Base-by-base conservation (phyloP, 2,797 vertebrate species). In the Valencia hispanica region DNA sequence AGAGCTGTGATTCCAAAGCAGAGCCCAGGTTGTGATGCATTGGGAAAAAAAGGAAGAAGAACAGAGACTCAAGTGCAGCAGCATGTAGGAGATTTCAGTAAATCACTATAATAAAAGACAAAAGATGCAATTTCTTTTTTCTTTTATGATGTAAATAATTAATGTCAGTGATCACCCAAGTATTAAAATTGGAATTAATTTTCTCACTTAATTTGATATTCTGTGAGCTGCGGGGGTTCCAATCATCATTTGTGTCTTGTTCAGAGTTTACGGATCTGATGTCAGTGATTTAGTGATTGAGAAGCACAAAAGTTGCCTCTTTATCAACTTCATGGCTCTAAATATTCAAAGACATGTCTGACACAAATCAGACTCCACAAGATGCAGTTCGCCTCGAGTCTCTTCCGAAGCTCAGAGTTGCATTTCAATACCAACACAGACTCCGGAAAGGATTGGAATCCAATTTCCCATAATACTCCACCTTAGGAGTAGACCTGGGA, bases 391-490 rank as follows among this genome's bases (percentile, higher is more conserved):
- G 17, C 76, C 76, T 57, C 30, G 50, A 72, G 70, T 76, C 71
- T 74, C 15, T 68, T 66, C n/a, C 14, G 39, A 79, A 79, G 81
- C 75, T 69, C 41, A 15, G 45, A 72, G 77, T 69, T 59, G 43
- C 63, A 74, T 80, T 85, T 84, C 71, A 84, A 83, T 75, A 75
- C 32, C 25, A 74, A 47, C 73, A 48, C 81, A 63, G 53, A 0
- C 65, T 43, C 74, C 51, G 80, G 78, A 78, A 71, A 73, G 84
- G 84, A 89, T 87, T 82, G 87, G 78, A 93, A 90, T 91, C 90
- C 81, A 89, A 88, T 92, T 92, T 89, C 83, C 85, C 74, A 82
- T 88, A 87, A 91, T 88, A 77, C 83, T 76, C 74, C 72, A 90
- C 87, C 86, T 90, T 79, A 86, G 86, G 75, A 85, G 81, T 39